Evolutionary conservation across 2,888 invertebrate genomes (phyloP).

Genomic region (Protonemura montana): DNA sequence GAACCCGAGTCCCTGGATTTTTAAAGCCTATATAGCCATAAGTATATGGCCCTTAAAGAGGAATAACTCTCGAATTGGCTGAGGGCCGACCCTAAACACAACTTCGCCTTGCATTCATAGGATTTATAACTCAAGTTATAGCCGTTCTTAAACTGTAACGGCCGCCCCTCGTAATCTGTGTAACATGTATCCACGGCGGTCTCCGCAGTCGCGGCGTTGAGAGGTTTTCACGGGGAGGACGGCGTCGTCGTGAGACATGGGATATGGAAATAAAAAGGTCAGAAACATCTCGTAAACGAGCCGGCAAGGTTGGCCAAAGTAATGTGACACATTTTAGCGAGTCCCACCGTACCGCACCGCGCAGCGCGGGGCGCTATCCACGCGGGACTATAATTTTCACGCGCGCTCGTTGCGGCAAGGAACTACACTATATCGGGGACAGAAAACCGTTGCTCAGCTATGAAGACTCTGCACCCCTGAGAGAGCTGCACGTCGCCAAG

Average conservation of each 20-base stretch:
- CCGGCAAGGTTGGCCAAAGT: constrained; percentile 25
- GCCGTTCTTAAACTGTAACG: constrained; percentile 7
- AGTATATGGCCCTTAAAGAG: background rate
- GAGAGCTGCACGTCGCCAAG: too few species aligned
- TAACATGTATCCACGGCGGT: background rate
- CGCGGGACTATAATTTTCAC: constrained; percentile 26
- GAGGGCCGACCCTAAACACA: background rate
- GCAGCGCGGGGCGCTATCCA: background rate
- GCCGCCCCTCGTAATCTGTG: background rate
- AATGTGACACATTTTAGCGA: constrained; percentile 40
- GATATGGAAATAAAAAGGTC: constrained; percentile 31
- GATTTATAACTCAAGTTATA: background rate
- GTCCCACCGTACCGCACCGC: too few species aligned
- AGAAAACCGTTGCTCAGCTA: background rate
- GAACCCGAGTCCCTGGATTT: background rate
- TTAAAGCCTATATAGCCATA: background rate
- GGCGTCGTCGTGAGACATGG: background rate
- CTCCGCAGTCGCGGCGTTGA: background rate
- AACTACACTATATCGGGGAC: background rate
- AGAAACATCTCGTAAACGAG: constrained; percentile 31
- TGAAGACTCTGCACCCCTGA: too few species aligned
- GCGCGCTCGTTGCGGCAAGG: constrained; percentile 2
- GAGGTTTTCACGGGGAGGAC: background rate
- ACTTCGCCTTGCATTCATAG: background rate
- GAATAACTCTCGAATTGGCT: background rate